A percentile compares a stretch with the other conserved stretches of the same genome.
These are phyloP conservation scores for Euspilapteryx auroguttella DNA, from an alignment of 2,888 invertebrate genomes.

Conservation along the genomic window DNA sequence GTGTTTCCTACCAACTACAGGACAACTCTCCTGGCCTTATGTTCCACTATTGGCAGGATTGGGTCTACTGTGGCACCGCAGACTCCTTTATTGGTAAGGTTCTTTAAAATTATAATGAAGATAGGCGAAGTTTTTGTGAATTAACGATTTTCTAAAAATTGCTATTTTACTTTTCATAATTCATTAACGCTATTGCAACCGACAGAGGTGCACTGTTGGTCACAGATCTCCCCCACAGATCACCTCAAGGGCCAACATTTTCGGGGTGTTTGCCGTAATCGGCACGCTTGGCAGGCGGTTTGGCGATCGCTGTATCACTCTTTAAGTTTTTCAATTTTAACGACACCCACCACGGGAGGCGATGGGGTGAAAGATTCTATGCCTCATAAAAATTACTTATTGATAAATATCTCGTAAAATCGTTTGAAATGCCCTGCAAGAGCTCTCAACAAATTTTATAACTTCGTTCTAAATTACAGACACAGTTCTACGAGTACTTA, in stretches of 20 bases:
- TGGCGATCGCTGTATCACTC: background rate
- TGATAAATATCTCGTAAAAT: too few species aligned
- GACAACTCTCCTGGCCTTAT: conserved; percentile 65
- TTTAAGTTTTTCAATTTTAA: too few species aligned
- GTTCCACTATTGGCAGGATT: conserved; percentile 69
- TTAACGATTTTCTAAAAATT: too few species aligned
- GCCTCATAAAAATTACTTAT: too few species aligned
- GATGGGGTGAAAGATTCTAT: too few species aligned
- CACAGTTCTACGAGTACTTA: conserved; percentile 38
- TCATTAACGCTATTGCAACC: too few species aligned
- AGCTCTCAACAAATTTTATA: background rate
- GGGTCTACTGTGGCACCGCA: conserved; percentile 70
- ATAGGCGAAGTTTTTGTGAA: too few species aligned
- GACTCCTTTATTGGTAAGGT: conserved; percentile 67
- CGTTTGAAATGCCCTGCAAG: background rate
- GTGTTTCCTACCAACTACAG: conserved; percentile 69
- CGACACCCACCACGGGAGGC: too few species aligned
- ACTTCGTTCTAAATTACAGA: too few species aligned
- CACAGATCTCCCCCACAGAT: background rate
- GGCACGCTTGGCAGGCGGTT: background rate
- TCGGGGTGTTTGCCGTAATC: background rate
- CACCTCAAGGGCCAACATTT: background rate
- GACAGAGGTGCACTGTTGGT: background rate
- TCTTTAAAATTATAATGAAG: too few species aligned
- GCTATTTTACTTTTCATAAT: too few species aligned